Evolutionary conservation across 2,888 invertebrate genomes (phyloP).

Genomic region (Drosophila meridiana): DNA sequence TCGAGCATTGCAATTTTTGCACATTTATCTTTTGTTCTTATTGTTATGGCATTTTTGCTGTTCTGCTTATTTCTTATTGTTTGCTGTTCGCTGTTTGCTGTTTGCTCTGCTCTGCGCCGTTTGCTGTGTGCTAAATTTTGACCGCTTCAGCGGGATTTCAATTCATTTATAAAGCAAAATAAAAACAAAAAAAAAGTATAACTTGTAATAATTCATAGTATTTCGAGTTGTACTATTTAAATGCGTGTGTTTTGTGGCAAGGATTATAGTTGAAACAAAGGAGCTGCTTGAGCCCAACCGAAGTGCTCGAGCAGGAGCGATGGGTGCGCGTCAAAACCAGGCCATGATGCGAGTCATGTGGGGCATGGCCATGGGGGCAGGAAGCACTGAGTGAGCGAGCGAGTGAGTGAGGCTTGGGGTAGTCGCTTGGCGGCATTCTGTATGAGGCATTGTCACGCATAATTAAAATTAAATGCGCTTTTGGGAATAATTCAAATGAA

Average conservation of each 20-base stretch:
- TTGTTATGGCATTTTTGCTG: conserved; percentile 24
- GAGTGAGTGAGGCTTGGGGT: neutral
- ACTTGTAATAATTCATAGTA: conserved; percentile 3
- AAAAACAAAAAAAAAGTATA: neutral
- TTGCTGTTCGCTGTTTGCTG: conserved; percentile 28
- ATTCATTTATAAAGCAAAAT: conserved; percentile 20
- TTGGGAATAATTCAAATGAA: conserved; percentile 83
- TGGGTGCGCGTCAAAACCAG: conserved; percentile 32
- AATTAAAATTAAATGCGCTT: conserved; percentile 84
- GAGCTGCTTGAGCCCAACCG: conserved; percentile 6
- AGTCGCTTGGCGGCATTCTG: conserved; percentile 46
- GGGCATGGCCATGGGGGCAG: conserved; percentile 1
- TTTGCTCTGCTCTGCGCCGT: conserved; percentile 30
- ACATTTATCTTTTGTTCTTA: conserved; percentile 23
- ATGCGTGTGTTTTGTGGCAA: neutral
- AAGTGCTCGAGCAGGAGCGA: conserved; percentile 31
- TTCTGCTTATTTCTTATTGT: conserved; percentile 26
- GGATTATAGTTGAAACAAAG: conserved; percentile 10
- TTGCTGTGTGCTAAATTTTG: conserved; percentile 38
- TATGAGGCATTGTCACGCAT: conserved; percentile 83
- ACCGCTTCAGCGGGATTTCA: conserved; percentile 21
- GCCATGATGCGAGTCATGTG: conserved; percentile 1
- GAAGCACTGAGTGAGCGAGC: no score
- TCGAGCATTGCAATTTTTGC: neutral
- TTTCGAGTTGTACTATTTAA: conserved; percentile 5